A percentile compares a stretch with the other conserved stretches of the same genome.
These are phyloP conservation scores for Dione vanillae DNA, from an alignment of 2,888 invertebrate species.

Conservation along the genomic window DNA sequence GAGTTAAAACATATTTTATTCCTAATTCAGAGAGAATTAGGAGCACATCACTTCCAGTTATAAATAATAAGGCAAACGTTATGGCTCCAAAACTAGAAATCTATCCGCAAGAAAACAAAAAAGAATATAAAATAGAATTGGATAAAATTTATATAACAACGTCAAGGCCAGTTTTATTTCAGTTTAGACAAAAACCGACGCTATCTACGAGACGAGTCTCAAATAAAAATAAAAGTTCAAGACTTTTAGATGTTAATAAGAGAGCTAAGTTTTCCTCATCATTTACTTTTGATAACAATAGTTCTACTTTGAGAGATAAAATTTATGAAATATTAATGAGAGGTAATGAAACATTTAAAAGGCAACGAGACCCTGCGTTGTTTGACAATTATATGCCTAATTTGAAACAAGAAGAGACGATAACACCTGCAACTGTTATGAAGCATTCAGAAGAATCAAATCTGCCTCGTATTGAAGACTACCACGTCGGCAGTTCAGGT, in stretches of 20 bases:
- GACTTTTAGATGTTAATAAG: conserved; percentile 45
- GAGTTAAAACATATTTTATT: conserved; percentile 41
- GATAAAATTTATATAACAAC: conserved; percentile 70
- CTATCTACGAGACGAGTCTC: conserved; percentile 54
- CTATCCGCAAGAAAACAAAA: conserved; percentile 8
- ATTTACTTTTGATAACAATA: conserved; percentile 27
- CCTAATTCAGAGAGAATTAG: conserved; percentile 43
- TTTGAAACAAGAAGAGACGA: conserved; percentile 39
- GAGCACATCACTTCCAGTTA: conserved; percentile 47
- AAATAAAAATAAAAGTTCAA: conserved; percentile 57
- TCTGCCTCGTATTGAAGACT: conserved; percentile 70
- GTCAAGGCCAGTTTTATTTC: conserved; percentile 59
- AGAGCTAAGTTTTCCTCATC: conserved; percentile 41
- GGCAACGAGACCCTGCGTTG: not conserved
- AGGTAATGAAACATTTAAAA: not conserved
- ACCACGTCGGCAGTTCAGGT: conserved; percentile 74
- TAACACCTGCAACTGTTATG: conserved; percentile 52
- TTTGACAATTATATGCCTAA: conserved; percentile 23
- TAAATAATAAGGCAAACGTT: conserved; percentile 71
- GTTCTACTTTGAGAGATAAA: not conserved
- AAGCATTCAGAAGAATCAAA: conserved; percentile 58
- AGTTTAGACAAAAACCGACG: conserved; percentile 69
- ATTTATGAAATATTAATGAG: not conserved
- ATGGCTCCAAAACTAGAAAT: conserved; percentile 56
- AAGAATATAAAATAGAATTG: conserved; percentile 56